Percentiles rank a stretch among this genome's conserved stretches.
These are phyloP conservation scores for Bombus waltoni DNA, from an alignment of 1,140 invertebrate species.

Conservation along the genomic window DNA sequence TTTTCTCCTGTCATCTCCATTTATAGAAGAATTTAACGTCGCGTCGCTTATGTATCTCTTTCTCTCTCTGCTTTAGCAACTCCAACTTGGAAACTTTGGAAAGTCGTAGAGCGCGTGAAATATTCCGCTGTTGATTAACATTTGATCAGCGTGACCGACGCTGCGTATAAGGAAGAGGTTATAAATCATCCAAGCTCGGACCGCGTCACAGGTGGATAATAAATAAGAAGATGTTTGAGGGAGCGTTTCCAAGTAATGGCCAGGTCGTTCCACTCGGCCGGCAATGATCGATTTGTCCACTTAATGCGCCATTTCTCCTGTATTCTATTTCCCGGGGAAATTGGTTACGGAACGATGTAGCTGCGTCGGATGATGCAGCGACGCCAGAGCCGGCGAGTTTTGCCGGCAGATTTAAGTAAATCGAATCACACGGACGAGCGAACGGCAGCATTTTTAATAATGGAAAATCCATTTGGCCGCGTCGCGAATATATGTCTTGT, in stretches of 20 bases:
- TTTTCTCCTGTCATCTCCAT: not conserved
- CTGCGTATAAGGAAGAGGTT: not conserved
- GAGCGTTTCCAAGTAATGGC: slow-evolving; percentile 12
- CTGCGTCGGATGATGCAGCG: not conserved
- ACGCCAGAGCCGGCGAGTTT: not conserved
- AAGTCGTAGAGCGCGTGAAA: no score
- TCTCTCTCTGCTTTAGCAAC: no score
- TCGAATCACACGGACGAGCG: slow-evolving; percentile 21
- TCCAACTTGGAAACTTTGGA: not conserved
- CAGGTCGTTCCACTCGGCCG: not conserved
- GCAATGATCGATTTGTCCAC: slow-evolving; percentile 42
- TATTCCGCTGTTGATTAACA: slow-evolving; percentile 3
- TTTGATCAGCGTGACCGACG: not conserved
- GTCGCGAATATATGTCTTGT: slow-evolving; percentile 14
- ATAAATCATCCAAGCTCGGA: slow-evolving; percentile 21
- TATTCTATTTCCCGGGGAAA: slow-evolving; percentile 36
- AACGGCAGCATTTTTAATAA: slow-evolving; percentile 40
- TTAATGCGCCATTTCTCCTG: slow-evolving; percentile 45
- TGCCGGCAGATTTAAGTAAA: slow-evolving; percentile 37
- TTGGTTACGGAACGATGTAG: slow-evolving; percentile 20
- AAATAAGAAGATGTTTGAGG: slow-evolving; percentile 23
- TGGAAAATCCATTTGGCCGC: slow-evolving; percentile 39
- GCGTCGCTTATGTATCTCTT: no score
- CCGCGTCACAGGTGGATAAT: slow-evolving; percentile 1
- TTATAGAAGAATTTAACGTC: no score